phyloP scores from a whole-genome alignment of 2,888 invertebrate species.

The Eupithecia centaureata region DNA sequence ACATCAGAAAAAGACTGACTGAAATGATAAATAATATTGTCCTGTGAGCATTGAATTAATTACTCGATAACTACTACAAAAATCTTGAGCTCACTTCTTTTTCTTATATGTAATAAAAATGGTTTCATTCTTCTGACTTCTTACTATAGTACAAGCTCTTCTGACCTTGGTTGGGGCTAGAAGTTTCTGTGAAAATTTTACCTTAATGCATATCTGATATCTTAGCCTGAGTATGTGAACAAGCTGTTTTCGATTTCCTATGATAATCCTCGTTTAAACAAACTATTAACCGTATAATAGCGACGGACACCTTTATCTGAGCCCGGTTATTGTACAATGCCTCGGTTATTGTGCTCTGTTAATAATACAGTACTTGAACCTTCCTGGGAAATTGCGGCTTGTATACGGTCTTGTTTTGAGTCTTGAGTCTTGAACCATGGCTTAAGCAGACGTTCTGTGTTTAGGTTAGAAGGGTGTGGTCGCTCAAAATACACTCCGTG shows the following conservation, averaged over 20 bases:
- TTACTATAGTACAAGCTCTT: too few relatives aligned
- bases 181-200: too few relatives aligned
- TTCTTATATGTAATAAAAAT: too few relatives aligned
- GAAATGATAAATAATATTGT: too few relatives aligned
- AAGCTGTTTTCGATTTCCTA: not conserved
- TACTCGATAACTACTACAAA: too few relatives aligned
- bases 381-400: slow-evolving; percentile 6
- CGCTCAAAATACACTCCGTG: not conserved
- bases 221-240: too few relatives aligned
- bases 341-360: slow-evolving; percentile 12
- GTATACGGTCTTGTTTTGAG: not conserved
- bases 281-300: slow-evolving; percentile 39
- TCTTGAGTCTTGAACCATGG: not conserved
- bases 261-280: slow-evolving; percentile 29
- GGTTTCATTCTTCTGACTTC: too few relatives aligned
- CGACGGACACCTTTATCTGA: slow-evolving; percentile 32
- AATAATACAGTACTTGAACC: slow-evolving; percentile 11
- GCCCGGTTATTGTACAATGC: slow-evolving; percentile 20
- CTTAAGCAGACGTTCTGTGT: not conserved
- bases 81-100: too few relatives aligned
- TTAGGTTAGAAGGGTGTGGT: not conserved
- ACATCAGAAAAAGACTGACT: too few relatives aligned
- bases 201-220: too few relatives aligned
- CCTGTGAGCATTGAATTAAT: too few relatives aligned
- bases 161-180: too few relatives aligned